Evolutionary conservation across 1,140 invertebrate genomes (phyloP).

Genomic region (Battus philenor): DNA sequence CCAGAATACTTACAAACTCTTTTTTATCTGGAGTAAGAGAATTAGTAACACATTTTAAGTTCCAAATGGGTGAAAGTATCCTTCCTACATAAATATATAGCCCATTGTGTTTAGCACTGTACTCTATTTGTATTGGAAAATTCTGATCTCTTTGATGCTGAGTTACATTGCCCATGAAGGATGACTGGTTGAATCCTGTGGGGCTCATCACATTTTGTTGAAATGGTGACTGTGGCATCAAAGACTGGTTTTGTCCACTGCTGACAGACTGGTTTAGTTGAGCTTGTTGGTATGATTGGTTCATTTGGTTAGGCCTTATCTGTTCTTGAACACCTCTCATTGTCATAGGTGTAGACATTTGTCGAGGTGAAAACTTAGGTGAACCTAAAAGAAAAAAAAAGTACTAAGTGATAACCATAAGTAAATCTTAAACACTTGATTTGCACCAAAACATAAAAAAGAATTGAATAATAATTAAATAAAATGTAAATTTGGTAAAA

Average conservation of each 20-base stretch:
- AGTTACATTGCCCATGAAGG: conserved; percentile 47
- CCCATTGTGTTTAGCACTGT: conserved; percentile 94
- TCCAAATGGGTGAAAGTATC: conserved; percentile 90
- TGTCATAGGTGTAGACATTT: conserved; percentile 72
- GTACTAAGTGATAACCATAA: neutral
- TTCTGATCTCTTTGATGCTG: conserved; percentile 55
- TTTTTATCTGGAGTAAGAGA: conserved; percentile 77
- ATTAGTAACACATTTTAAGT: conserved; percentile 82
- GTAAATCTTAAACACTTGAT: too few species aligned
- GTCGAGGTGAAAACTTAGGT: conserved; percentile 69
- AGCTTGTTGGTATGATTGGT: conserved; percentile 49
- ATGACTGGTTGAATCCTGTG: conserved; percentile 51
- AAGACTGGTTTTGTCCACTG: conserved; percentile 34
- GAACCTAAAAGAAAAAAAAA: conserved; percentile 44
- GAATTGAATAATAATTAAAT: neutral
- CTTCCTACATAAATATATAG: conserved; percentile 93
- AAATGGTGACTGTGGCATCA: conserved; percentile 46
- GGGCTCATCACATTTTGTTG: conserved; percentile 53
- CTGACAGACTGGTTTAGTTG: conserved; percentile 52
- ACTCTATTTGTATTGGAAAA: conserved; percentile 76
- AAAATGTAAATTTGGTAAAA: neutral
- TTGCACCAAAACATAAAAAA: neutral
- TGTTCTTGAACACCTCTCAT: conserved; percentile 53
- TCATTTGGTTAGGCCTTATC: conserved; percentile 43
- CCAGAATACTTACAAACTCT: conserved; percentile 79